These are phyloP conservation scores for Eupithecia subfuscata DNA, from an alignment of 2,888 invertebrate genomes.

Conservation along the genomic window DNA sequence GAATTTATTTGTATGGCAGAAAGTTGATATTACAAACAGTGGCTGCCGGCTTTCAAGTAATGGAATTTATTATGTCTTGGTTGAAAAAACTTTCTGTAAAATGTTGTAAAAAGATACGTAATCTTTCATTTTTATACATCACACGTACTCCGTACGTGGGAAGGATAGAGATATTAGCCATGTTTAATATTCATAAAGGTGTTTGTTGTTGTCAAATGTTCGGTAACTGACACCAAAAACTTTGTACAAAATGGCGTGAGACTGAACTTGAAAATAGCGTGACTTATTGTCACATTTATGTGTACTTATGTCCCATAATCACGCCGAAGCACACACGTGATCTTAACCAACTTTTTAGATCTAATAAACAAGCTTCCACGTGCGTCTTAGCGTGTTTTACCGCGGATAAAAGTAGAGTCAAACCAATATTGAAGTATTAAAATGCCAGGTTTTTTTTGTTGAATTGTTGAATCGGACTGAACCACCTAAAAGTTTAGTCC, in stretches of 20 bases:
- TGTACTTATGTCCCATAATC: not conserved
- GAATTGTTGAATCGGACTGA: not conserved
- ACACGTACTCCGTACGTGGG: not conserved
- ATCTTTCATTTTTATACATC: not conserved
- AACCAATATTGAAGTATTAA: not conserved
- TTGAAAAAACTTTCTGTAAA: not conserved
- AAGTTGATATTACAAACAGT: conserved; percentile 7
- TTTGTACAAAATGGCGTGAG: not conserved
- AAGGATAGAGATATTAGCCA: not conserved
- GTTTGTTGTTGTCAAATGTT: not conserved
- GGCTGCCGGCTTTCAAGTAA: not conserved
- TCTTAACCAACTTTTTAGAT: not conserved
- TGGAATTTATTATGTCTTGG: not conserved
- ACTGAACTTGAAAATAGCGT: not conserved
- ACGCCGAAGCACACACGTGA: not conserved
- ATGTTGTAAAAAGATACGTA: not conserved
- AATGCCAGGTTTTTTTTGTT: not conserved
- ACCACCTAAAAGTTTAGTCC: not conserved
- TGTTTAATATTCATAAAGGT: not conserved
- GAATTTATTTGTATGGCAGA: conserved; percentile 16
- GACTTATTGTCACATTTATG: not conserved
- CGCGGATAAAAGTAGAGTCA: not conserved
- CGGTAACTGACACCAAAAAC: not conserved
- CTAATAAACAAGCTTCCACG: not conserved
- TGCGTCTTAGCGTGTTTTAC: not conserved